phyloP scores from a whole-genome alignment of 2,797 vertebrate species.

The Micropoecilia bifurca region DNA sequence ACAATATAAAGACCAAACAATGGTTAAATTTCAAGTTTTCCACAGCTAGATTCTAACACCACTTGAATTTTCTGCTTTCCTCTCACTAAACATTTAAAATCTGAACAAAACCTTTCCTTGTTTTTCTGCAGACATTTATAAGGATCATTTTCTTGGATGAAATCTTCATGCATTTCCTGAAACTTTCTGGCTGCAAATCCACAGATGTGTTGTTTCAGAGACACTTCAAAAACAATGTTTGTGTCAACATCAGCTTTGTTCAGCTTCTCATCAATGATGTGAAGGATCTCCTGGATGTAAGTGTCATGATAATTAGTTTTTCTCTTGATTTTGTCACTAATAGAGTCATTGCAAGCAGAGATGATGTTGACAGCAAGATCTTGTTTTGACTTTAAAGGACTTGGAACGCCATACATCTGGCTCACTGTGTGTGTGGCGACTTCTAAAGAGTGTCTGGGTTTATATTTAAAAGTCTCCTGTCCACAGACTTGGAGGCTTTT shows the following conservation, averaged over 20 bases:
- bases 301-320: constrained; percentile 64
- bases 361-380: constrained; percentile 46
- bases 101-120: constrained; percentile 38
- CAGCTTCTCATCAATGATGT: constrained; percentile 54
- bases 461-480: constrained; percentile 17
- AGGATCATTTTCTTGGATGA: constrained; percentile 59
- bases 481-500: background rate
- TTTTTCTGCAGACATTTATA: constrained; percentile 40
- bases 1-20: no score
- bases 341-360: constrained; percentile 11
- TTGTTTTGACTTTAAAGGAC: constrained; percentile 6
- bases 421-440: background rate
- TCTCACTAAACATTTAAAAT: no score
- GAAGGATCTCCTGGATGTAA: constrained; percentile 65
- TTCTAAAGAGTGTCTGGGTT: no score
- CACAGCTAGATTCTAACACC: no score
- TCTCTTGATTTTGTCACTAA: background rate
- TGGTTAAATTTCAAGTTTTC: no score
- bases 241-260: background rate
- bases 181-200: constrained; percentile 48
- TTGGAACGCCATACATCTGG: no score
- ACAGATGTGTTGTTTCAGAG: no score
- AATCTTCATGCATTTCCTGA: constrained; percentile 67
- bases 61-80: no score
- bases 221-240: no score